Conservation (phyloP, 1,140 invertebrate genomes). For the Stegodyphus dumicola region DNA sequence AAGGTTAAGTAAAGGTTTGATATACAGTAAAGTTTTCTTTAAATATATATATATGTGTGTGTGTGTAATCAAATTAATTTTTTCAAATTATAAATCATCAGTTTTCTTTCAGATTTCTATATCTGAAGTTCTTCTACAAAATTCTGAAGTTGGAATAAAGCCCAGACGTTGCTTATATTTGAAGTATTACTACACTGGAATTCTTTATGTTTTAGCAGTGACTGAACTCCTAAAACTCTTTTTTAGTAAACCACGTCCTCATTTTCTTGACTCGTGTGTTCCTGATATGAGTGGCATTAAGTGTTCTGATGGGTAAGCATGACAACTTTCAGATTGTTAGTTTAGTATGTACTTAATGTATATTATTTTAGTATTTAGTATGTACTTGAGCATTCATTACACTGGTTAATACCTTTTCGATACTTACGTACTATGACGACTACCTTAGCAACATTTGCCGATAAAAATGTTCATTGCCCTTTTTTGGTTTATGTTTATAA, state of each 20-base stretch:
- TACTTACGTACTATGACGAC: no score
- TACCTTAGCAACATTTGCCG: no score
- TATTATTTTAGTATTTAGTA: no score
- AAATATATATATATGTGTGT: not conserved
- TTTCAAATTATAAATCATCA: not conserved
- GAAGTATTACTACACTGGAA: slow-evolving; percentile 46
- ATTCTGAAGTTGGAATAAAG: not conserved
- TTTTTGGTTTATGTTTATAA: no score
- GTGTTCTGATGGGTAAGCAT: slow-evolving; percentile 55
- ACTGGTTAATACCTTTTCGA: no score
- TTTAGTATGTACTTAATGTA: no score
- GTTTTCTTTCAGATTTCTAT: slow-evolving; percentile 22
- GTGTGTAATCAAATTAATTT: not conserved
- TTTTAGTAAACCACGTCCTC: slow-evolving; percentile 54
- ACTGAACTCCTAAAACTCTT: slow-evolving; percentile 44
- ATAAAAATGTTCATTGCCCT: no score
- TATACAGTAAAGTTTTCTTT: no score
- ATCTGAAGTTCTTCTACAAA: slow-evolving; percentile 2
- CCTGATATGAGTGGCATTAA: slow-evolving; percentile 57
- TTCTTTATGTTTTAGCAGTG: slow-evolving; percentile 34
- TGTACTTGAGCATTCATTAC: no score
- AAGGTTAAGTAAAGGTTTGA: no score
- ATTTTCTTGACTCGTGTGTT: slow-evolving; percentile 56
- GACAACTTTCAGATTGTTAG: no score
- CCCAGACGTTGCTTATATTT: not conserved